Percentiles rank a stretch among this genome's conserved stretches.
phyloP scores from a whole-genome alignment of 2,113 vertebrate species.

The Polypterus bichir region DNA sequence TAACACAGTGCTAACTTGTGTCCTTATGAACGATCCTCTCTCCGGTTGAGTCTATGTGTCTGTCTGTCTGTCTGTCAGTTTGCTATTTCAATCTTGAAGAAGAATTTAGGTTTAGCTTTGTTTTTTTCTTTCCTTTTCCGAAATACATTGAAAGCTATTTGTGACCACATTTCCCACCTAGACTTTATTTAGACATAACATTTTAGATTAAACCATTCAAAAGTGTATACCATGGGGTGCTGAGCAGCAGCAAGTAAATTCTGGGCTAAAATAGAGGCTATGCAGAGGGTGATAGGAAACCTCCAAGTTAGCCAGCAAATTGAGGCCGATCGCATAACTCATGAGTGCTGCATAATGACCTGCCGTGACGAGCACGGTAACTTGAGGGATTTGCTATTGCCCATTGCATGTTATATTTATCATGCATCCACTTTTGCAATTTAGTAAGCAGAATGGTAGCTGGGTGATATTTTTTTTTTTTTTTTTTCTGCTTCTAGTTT shows the following conservation, averaged over 20 bases:
- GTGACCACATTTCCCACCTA: slow-evolving; percentile 3
- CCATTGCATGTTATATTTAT: slow-evolving; percentile 40
- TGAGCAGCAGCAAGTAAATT: slow-evolving; percentile 4
- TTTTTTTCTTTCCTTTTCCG: too few relatives aligned
- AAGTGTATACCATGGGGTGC: slow-evolving; percentile 25
- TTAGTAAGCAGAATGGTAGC: slow-evolving; percentile 32
- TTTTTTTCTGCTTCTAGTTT: slow-evolving; percentile 13
- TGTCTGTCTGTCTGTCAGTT: slow-evolving; percentile 5
- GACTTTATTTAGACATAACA: slow-evolving; percentile 26
- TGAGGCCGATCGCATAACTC: not conserved
- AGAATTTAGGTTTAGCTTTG: not conserved
- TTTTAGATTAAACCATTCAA: slow-evolving; percentile 27
- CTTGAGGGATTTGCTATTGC: slow-evolving; percentile 16
- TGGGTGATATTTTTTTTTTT: slow-evolving; percentile 16
- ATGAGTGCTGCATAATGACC: slow-evolving; percentile 40
- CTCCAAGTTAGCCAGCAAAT: slow-evolving; percentile 5
- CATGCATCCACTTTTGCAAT: slow-evolving; percentile 30
- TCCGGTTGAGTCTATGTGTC: not conserved
- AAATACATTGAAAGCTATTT: not conserved
- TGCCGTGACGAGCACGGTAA: slow-evolving; percentile 46
- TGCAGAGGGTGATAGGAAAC: slow-evolving; percentile 2
- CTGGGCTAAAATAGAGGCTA: slow-evolving; percentile 10
- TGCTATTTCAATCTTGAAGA: not conserved
- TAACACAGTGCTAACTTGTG: not conserved
- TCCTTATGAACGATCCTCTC: not conserved